Evolutionary conservation across 1,140 invertebrate genomes (phyloP), one percentile per base, ranked within the genome.

Genomic region (Cydia strobilella): DNA sequence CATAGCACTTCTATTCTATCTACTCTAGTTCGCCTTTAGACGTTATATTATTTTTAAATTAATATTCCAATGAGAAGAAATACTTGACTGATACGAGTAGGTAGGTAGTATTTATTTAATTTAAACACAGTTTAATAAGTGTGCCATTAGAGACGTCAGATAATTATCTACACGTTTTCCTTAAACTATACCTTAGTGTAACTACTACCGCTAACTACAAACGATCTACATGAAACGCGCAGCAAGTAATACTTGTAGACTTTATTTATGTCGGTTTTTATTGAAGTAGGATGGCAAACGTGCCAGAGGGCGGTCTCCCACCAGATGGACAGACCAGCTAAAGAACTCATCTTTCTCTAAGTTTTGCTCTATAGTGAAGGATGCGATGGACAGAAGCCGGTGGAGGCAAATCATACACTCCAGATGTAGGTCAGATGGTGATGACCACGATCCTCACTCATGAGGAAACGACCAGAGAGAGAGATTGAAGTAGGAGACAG

Each of bases 81-180:
- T 51, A 18, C n/a, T 51, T 51, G 15, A 51, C 48, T 51, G n/a
- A 51, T 51, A 51, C 15, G 48, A 51, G 48, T 45, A 45, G 7
- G 42, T 51, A 25, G 63, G 10, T 69, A 0, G 4, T 39, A 35
- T 42, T n/a, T n/a, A n/a, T n/a, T n/a, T n/a, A n/a, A n/a, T n/a
- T 69, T 12, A 42, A 35, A 31, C n/a, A 18, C 31, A 42, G 5
- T 18, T n/a, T 35, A 69, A 69, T 35, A 69, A 15, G 31, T 69
- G 31, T 69, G 31, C 15, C 18, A 35, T 18, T 15, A 3, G n/a
- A 69, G n/a, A 10, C 65, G 65, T 69, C 65, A 69, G 65, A 69
- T 69, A 9, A 9, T 35, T 35, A 69, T 69, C 65, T 69, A 69
- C 65, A 35, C 31, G 15, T 18, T 69, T 66, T 69, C 42, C 65